phyloP scores from a whole-genome alignment of 2,797 vertebrate genomes.

The Acanthurus leucopareius region DNA sequence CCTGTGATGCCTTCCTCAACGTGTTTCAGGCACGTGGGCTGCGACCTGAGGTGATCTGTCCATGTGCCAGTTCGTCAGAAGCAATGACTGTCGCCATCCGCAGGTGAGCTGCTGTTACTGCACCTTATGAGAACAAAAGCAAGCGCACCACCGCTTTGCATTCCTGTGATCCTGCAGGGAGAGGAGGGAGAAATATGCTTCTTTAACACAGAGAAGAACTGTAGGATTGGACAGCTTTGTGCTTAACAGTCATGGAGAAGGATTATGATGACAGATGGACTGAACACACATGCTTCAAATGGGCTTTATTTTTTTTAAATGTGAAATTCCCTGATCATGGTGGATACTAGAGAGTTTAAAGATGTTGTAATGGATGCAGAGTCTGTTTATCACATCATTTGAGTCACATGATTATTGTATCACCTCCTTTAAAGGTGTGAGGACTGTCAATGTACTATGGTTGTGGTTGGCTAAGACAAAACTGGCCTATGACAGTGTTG shows the following conservation, averaged over 20 bases:
- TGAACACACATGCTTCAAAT: conserved; percentile 20
- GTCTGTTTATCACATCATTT: not conserved
- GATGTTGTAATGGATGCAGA: conserved; percentile 8
- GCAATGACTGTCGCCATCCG: conserved; percentile 95
- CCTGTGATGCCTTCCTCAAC: conserved; percentile 97
- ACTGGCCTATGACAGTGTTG: not conserved
- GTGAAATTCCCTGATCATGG: not conserved
- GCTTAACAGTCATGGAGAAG: conserved; percentile 17
- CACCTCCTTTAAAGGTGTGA: conserved; percentile 9
- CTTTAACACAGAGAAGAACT: not conserved
- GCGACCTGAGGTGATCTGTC: conserved; percentile 96
- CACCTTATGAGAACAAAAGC: conserved; percentile 36
- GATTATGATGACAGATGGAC: conserved; percentile 23
- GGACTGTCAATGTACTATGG: not conserved
- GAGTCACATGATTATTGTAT: not conserved
- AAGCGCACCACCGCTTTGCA: conserved; percentile 5
- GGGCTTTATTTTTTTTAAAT: not conserved
- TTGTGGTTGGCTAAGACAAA: not conserved
- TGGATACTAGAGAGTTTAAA: not conserved
- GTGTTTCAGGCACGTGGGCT: conserved; percentile 96
- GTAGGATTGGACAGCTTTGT: conserved; percentile 27
- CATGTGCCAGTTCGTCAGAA: conserved; percentile 95
- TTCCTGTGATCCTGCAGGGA: conserved; percentile 27
- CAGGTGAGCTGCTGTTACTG: conserved; percentile 84
- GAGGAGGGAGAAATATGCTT: conserved; percentile 12